Percentiles rank a stretch among this genome's conserved stretches.
Conservation (phyloP, 2,113 vertebrate genomes). For the Ptyas mucosa region DNA sequence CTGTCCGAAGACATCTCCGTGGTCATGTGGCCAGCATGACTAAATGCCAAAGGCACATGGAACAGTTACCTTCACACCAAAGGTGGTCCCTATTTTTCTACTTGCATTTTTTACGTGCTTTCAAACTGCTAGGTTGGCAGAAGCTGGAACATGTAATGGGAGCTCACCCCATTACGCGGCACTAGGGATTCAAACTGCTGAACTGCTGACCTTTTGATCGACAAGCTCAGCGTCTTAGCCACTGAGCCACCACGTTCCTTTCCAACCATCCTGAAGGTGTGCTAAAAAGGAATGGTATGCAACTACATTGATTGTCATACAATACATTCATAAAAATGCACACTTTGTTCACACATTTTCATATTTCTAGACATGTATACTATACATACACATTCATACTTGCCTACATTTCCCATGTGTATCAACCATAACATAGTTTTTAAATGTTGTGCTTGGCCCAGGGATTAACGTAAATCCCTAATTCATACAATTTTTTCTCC, state of each 20-base stretch:
- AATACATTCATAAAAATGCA: neutral
- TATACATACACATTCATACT: neutral
- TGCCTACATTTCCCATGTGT: rapidly evolving
- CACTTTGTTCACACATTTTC: neutral
- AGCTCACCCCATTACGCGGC: too few species aligned
- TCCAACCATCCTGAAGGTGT: neutral
- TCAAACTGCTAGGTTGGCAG: too few species aligned
- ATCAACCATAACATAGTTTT: neutral
- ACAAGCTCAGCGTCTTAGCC: too few species aligned
- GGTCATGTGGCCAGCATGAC: too few species aligned
- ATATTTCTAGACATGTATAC: rapidly evolving
- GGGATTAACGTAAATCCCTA: neutral
- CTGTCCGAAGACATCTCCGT: too few species aligned
- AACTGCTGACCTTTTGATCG: too few species aligned
- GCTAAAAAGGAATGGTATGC: neutral
- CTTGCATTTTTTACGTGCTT: too few species aligned
- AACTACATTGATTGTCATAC: neutral
- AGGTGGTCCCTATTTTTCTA: too few species aligned
- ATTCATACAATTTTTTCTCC: neutral
- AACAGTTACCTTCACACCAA: too few species aligned
- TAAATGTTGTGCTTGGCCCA: slow-evolving; percentile 4
- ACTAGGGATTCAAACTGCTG: too few species aligned
- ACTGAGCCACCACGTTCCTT: neutral
- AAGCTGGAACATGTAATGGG: too few species aligned
- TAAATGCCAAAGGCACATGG: too few species aligned